Percentiles rank a stretch among this genome's conserved stretches.
Conservation (phyloP, 2,888 invertebrate species). For the Ichneumoninae sp. region DNA sequence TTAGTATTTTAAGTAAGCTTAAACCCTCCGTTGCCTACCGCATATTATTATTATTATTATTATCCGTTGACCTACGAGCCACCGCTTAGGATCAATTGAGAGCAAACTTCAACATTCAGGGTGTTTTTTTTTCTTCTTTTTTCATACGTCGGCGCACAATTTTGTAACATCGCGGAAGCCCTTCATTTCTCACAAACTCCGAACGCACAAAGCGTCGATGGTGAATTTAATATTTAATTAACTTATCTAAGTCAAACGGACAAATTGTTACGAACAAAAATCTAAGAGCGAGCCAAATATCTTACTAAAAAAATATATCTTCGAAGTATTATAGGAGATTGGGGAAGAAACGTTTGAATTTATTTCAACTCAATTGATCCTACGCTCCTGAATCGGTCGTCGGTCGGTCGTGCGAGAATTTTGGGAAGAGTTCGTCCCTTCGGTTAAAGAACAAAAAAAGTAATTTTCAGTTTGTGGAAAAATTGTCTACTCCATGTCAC, state of each 20-base stretch:
- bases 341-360: slow-evolving; percentile 7
- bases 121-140: slow-evolving; percentile 44
- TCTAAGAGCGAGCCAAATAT: slow-evolving; percentile 3
- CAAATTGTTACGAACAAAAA: slow-evolving; percentile 42
- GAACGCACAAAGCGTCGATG: slow-evolving; percentile 35
- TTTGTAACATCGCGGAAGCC: slow-evolving; percentile 43
- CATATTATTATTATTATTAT: slow-evolving; percentile 51
- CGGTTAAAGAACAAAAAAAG: not conserved
- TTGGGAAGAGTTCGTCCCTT: slow-evolving; percentile 10
- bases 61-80: slow-evolving; percentile 65
- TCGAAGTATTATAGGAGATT: not conserved
- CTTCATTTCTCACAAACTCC: slow-evolving; percentile 11
- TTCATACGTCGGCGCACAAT: slow-evolving; percentile 53
- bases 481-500: not conserved
- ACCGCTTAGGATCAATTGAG: slow-evolving; percentile 73
- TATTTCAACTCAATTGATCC: slow-evolving; percentile 55
- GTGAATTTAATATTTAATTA: slow-evolving; percentile 12
- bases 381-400: not conserved
- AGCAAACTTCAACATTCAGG: slow-evolving; percentile 33
- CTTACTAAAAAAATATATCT: not conserved
- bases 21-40: slow-evolving; percentile 73
- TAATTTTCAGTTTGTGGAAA: slow-evolving; percentile 3
- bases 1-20: slow-evolving; percentile 78
- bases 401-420: slow-evolving; percentile 30
- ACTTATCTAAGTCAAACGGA: slow-evolving; percentile 28